Evolutionary conservation across 1,140 invertebrate genomes (phyloP).

Genomic region (Neodiprion virginianus): DNA sequence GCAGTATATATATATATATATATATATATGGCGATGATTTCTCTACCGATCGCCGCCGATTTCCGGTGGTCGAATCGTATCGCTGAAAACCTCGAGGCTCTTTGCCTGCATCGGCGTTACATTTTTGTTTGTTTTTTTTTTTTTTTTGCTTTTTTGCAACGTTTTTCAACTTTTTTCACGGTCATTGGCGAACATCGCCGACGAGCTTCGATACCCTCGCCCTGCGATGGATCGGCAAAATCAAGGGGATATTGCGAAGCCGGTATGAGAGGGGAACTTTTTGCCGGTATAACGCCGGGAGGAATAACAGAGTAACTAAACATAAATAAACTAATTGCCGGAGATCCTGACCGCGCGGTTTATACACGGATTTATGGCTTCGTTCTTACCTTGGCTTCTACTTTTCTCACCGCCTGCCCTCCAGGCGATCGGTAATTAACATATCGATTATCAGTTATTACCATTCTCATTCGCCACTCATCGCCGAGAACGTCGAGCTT

Average conservation of each 20-base stretch:
- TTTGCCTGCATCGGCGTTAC: neutral
- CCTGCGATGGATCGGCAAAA: neutral
- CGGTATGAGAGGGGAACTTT: no score
- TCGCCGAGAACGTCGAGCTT: no score
- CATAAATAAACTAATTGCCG: no score
- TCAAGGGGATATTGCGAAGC: neutral
- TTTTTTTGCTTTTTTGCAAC: neutral
- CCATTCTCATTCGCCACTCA: no score
- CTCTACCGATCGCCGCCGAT: no score
- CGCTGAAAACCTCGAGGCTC: no score
- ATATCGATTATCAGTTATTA: no score
- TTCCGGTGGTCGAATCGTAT: no score
- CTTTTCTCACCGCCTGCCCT: conserved; percentile 27
- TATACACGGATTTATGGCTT: conserved; percentile 18
- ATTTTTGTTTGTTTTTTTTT: neutral
- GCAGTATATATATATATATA: neutral
- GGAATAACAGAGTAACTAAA: no score
- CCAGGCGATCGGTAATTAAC: no score
- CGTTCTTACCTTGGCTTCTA: conserved; percentile 27
- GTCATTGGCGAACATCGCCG: neutral
- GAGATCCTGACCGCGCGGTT: conserved; percentile 17
- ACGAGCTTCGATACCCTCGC: neutral
- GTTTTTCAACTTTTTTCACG: neutral
- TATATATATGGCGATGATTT: neutral
- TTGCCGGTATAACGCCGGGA: no score